Base-by-base conservation (phyloP, 2,113 vertebrate species). In the Paratilapia polleni region DNA sequence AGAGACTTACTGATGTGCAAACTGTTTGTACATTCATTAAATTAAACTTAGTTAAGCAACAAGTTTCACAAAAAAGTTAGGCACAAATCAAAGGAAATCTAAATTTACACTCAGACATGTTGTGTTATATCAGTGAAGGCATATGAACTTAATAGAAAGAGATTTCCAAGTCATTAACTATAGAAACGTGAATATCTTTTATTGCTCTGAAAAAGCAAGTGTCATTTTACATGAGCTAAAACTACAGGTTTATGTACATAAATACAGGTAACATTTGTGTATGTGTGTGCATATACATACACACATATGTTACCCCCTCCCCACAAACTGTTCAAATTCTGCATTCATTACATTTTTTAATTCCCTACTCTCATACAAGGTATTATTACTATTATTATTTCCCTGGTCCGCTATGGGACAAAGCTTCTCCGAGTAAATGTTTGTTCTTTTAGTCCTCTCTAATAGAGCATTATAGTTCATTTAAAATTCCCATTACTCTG, bases 1-100 rank as follows among this genome's bases (percentile, higher is more conserved):
- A 54, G 22, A 64, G 43, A 60, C 49, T 52, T n/a, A 74, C 12
- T 17, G 41, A 54, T 26, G 26, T 26, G 75, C 26, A 58, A 56
- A 64, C 31, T 63, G 7, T 47, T 34, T 54, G 78, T 24, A 43
- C 12, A 74, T 49, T 6, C 31, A 38, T 66, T 15, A 57, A 83
- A 66, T 63, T 38, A 52, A 54, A 56, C 62, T 56, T 52, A 74
- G 68, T 73, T 62, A 58, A 14, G 19, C 75, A 77, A 62, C 41
- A 88, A 78, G 64, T 85, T 43, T 31, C 20, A 81, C 70, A 77
- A 73, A n/a, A 49, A 49, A 6, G 15, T 19, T 6, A 47, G 13
- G 13, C 13, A 47, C 43, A 47, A n/a, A 47, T 13, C 43, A 47
- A 47, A 47, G 47, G 15, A 49, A 49, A 19, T 49, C 15, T 49